Base-by-base conservation (phyloP, 2,797 vertebrate genomes). In the Dryobates pubescens region DNA sequence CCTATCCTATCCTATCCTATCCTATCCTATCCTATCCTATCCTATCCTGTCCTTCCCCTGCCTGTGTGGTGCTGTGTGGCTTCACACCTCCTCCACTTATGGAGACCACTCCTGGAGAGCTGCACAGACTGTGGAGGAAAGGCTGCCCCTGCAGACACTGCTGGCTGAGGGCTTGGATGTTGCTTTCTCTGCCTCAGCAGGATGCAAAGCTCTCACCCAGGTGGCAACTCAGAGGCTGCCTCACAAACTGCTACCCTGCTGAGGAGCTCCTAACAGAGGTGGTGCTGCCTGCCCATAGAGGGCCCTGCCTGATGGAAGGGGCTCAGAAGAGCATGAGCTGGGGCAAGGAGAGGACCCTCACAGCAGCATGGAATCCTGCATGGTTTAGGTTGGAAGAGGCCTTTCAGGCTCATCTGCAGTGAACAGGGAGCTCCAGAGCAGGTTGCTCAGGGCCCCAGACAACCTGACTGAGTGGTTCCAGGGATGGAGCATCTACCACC, bases 121-220 rank as follows among this genome's bases (percentile, higher is more conserved):
- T 0, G 7, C 6, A 2, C 5, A 23, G n/a, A 49, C 54, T 24
- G 4, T 1, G 5, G 27, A 43, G 30, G 6, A 17, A 30, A 19
- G 59, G 27, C 58, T 19, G 26, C 38, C 8, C 29, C 53, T 10
- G 20, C 32, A 7, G 24, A 17, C 51, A 19, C 30, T 3, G 1
- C 41, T 57, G 1, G 9, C 30, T 0, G 1, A 36, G 41, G 0
- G 2, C 22, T 20, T 20, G 45, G 72, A 6, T 18, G 3, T 12
- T 4, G 57, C 24, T 58, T 54, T 38, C n/a, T 38, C 51, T 11
- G 9, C 6, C 0, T 6, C 17, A 38, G 4, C 5, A 22, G n/a
- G 43, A 26, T 3, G 8, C 19, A 51, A 9, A 53, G 20, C 24
- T 32, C 0, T 63, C 38, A 11, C 7, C 15, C 27, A 2, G 13